Conservation (phyloP, 64 coral and sea anemone genomes). For the Actinia tenebrosa region DNA sequence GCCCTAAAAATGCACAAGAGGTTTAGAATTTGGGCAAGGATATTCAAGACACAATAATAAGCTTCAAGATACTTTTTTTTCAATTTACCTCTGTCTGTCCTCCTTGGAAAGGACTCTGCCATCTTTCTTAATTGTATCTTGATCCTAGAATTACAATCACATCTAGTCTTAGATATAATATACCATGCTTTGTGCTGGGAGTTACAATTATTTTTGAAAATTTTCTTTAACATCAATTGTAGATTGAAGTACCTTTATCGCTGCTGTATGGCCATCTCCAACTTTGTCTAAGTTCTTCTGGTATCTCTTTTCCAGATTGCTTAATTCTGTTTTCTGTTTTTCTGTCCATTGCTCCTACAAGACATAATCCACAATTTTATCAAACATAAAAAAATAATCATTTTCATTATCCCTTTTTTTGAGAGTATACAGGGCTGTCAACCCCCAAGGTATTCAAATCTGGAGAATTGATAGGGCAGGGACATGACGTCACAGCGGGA, state of each 20-base stretch:
- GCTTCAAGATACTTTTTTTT: no score
- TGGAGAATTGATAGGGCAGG: no score
- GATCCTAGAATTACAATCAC: slow-evolving; percentile 16
- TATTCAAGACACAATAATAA: no score
- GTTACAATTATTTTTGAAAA: no score
- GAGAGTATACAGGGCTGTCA: no score
- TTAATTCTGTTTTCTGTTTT: slow-evolving; percentile 11
- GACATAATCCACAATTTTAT: background rate
- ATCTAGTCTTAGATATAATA: no score
- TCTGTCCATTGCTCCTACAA: slow-evolving; percentile 45
- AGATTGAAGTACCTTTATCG: slow-evolving; percentile 23
- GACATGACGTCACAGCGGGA: no score
- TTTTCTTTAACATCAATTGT: no score
- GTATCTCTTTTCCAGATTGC: slow-evolving; percentile 39
- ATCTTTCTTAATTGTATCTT: slow-evolving; percentile 1
- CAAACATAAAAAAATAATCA: background rate
- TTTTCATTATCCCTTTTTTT: no score
- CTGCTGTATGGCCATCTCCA: slow-evolving; percentile 35
- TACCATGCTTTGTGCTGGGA: no score
- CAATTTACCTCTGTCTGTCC: no score
- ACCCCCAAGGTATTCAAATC: no score
- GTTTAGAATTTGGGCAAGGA: background rate
- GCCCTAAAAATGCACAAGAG: slow-evolving; percentile 20
- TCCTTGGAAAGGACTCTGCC: background rate
- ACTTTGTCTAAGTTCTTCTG: slow-evolving; percentile 34